These are phyloP conservation scores for Drosophila robusta DNA, from an alignment of 2,888 invertebrate species.

Conservation along the genomic window DNA sequence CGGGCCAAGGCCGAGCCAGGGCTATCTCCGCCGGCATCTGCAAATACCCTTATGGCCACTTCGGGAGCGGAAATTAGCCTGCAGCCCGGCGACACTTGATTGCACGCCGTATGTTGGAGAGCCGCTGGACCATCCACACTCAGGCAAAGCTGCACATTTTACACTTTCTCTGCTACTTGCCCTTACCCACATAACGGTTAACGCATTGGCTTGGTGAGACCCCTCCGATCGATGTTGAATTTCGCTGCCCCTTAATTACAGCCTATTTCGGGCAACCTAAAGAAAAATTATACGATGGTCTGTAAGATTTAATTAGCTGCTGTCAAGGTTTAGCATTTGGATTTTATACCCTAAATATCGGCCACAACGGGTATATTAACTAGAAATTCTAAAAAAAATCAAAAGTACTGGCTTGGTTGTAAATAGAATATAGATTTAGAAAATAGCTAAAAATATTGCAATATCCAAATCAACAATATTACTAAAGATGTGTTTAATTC, in stretches of 20 bases:
- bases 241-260: slow-evolving; percentile 4
- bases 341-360: slow-evolving; percentile 8
- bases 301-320: slow-evolving; percentile 58
- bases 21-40: not conserved
- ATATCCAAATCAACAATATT: too few relatives aligned
- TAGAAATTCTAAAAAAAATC: not conserved
- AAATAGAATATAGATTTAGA: too few relatives aligned
- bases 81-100: slow-evolving; percentile 47
- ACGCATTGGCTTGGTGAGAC: not conserved
- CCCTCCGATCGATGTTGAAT: not conserved
- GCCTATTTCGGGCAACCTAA: slow-evolving; percentile 8
- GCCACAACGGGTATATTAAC: not conserved
- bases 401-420: too few relatives aligned
- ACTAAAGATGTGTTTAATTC: too few relatives aligned
- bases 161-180: not conserved
- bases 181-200: not conserved
- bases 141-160: not conserved
- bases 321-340: slow-evolving; percentile 29
- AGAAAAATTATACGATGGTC: not conserved
- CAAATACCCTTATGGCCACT: slow-evolving; percentile 43
- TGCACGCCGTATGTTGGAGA: slow-evolving; percentile 28
- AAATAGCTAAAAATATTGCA: too few relatives aligned
- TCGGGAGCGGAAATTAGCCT: slow-evolving; percentile 66
- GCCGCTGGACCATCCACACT: too few relatives aligned
- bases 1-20: not conserved